Evolutionary conservation across 2,113 vertebrate species (phyloP).

Genomic region (Tenebrosternarchus preto): DNA sequence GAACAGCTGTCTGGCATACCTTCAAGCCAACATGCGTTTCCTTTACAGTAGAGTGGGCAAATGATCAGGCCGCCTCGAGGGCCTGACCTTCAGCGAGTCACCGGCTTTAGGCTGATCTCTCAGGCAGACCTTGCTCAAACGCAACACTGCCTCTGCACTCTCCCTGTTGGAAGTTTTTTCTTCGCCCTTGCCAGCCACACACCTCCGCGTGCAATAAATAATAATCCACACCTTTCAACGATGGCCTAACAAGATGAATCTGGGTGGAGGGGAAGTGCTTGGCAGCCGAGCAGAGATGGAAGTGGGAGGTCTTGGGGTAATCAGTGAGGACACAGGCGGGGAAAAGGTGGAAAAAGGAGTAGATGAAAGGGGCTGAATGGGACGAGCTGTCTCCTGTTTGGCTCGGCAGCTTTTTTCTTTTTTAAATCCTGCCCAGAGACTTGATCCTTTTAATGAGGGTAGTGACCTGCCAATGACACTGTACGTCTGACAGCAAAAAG

Average conservation of each 20-base stretch:
- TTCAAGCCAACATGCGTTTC: not conserved
- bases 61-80: not conserved
- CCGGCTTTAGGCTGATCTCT: not conserved
- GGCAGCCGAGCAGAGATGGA: not conserved
- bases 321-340: not conserved
- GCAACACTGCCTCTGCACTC: not conserved
- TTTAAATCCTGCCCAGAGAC: not conserved
- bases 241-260: not conserved
- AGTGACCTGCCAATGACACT: constrained; percentile 26
- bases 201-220: constrained; percentile 7
- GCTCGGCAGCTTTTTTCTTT: not conserved
- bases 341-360: constrained; percentile 1
- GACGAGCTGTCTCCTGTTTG: not conserved
- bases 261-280: not conserved
- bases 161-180: not conserved
- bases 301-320: not conserved
- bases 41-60: not conserved
- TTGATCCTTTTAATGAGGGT: constrained; percentile 6
- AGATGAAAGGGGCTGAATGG: not conserved
- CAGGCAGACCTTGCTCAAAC: not conserved
- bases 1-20: not conserved
- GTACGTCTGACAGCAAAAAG: constrained; percentile 27
- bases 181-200: not conserved
- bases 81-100: not conserved
- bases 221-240: not conserved